Conservation (phyloP, 2,113 vertebrate genomes). For the Tetrao urogallus region DNA sequence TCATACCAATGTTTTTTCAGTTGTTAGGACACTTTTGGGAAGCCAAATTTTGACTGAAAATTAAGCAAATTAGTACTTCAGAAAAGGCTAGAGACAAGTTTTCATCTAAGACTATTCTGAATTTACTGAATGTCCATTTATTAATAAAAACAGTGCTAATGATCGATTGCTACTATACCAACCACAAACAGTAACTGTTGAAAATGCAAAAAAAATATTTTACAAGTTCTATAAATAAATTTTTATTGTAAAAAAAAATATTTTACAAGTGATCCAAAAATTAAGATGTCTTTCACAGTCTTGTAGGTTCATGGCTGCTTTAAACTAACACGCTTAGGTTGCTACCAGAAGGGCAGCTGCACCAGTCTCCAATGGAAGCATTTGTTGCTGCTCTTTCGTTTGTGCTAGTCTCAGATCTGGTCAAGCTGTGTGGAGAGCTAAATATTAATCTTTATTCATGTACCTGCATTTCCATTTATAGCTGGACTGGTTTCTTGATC, state of each 20-base stretch:
- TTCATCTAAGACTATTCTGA: neutral
- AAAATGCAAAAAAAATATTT: neutral
- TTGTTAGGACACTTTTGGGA: rapidly evolving
- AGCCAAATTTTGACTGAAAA: neutral
- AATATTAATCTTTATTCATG: neutral
- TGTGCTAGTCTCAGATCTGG: neutral
- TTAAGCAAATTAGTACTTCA: neutral
- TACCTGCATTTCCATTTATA: neutral
- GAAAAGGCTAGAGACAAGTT: neutral
- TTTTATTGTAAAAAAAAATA: neutral
- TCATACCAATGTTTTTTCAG: neutral
- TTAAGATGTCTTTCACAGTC: neutral
- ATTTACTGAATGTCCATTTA: neutral
- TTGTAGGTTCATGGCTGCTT: neutral
- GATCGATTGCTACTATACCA: neutral
- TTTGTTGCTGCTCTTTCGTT: neutral
- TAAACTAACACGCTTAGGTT: neutral
- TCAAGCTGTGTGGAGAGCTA: neutral
- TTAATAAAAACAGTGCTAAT: neutral
- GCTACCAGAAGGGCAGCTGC: neutral
- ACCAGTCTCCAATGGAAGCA: neutral
- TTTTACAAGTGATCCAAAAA: neutral
- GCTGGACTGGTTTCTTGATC: neutral
- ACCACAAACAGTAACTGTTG: neutral
- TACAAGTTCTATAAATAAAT: no score